These are phyloP conservation scores for Kryptolebias marmoratus DNA, from an alignment of 2,113 vertebrate genomes.

Conservation along the genomic window DNA sequence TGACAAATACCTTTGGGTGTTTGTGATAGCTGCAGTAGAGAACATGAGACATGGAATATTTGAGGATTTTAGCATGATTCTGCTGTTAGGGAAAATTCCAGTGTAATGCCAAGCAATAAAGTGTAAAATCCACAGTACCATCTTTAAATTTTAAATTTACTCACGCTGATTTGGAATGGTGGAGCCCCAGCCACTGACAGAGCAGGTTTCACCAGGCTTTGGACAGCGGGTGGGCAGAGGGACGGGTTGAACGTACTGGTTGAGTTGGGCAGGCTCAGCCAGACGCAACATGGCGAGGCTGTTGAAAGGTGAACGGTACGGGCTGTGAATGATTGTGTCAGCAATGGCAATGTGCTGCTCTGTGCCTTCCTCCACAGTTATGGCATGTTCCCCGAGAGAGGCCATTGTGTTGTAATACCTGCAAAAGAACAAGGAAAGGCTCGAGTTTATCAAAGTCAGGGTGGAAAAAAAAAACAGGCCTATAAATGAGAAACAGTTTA, in stretches of 20 bases:
- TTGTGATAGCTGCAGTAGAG: too few relatives aligned
- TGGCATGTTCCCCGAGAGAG: slow-evolving; percentile 74
- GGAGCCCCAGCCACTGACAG: slow-evolving; percentile 77
- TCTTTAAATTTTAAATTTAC: slow-evolving; percentile 39
- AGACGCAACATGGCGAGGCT: slow-evolving; percentile 74
- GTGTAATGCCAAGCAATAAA: neutral
- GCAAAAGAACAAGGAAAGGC: slow-evolving; percentile 10
- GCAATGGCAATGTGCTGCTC: slow-evolving; percentile 71
- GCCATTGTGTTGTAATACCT: slow-evolving; percentile 59
- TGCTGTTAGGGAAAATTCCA: too few relatives aligned
- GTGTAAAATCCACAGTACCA: slow-evolving; percentile 21
- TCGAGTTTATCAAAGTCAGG: neutral
- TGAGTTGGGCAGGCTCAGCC: slow-evolving; percentile 33
- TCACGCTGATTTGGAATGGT: slow-evolving; percentile 50
- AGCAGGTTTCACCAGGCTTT: slow-evolving; percentile 63
- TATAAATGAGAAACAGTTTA: slow-evolving; percentile 4
- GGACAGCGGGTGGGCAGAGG: slow-evolving; percentile 69
- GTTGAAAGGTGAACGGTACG: slow-evolving; percentile 65
- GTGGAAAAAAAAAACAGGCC: neutral
- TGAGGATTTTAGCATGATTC: too few relatives aligned
- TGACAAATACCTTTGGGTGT: too few relatives aligned
- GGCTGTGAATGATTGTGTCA: slow-evolving; percentile 55
- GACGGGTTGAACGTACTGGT: slow-evolving; percentile 41
- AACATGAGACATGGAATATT: too few relatives aligned
- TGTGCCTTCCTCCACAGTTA: slow-evolving; percentile 56